Evolutionary conservation across 2,888 invertebrate genomes (phyloP), one percentile per base, ranked within the genome.

Genomic region (Dicyrtoma fusca): DNA sequence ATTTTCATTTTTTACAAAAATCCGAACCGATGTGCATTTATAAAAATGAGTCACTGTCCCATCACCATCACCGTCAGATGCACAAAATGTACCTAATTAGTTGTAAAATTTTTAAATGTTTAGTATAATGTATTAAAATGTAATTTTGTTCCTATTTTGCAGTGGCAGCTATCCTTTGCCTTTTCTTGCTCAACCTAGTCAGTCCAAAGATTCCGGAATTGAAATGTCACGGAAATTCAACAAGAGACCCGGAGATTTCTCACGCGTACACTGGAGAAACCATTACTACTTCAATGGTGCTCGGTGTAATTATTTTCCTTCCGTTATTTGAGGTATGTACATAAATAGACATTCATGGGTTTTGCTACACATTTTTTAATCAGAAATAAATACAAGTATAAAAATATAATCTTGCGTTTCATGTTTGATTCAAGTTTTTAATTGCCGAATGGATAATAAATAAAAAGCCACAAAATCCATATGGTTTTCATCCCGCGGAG

Each of bases 231-330:
- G 75, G 74, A 8, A 65, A 59, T 45, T 47, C 62, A 19, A 47
- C 76, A 85, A 87, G 88, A 81, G 92, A 92, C 82, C 89, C 89
- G 6, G 86, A 87, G 72, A 88, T 92, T 81, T 88, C 88, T 0
- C 88, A 87, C 83, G 87, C 87, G 74, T 90, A 87, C 82, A 84
- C 83, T 0, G 91, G 91, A 0, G 91, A 92, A 81, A 90, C 90
- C 2, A 85, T 92, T 78, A 85, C 88, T 68, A 84, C 88, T 74
- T 83, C 85, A 0, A 80, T 86, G 73, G 84, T 91, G 21, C 83
- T 89, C 1, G 79, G 84, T 8, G 86, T 87, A 68, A 87, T 87
- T 49, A 79, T 88, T 45, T 75, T 88, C 13, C 83, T 87, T 45
- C 90, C 90, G 14, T 84, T 88, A 68, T 34, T 89, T 73, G 83